Base-by-base conservation (phyloP, 2,888 invertebrate species). In the Drosophila phalerata region DNA sequence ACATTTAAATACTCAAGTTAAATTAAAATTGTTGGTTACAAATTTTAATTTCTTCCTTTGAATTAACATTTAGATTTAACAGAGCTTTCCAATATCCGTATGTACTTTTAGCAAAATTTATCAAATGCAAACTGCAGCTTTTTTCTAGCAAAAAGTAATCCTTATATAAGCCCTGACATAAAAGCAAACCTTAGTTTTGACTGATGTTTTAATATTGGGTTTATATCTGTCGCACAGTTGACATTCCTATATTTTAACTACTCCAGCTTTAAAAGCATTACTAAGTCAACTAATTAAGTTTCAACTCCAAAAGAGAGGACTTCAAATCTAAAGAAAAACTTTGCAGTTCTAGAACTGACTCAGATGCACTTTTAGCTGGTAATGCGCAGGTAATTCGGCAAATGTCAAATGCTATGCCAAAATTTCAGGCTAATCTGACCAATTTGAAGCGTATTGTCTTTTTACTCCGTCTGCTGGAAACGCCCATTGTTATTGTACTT, bases 361-460 rank as follows among this genome's bases (percentile, higher is more conserved):
- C 80, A 76, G 64, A 9, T 71, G 67, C 30, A 40, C 28, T 42
- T 55, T 49, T 62, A 63, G 68, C 75, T 62, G 64, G 66, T 72
- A 69, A 70, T 69, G 68, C 82, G 34, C 82, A 69, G 85, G 70
- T 81, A 86, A 88, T 84, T 81, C 87, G 81, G 61, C 53, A 78
- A 73, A 73, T 86, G 89, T 86, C 89, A 84, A 88, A 84, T 73
- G 64, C 48, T 30, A 60, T 77, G 70, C 83, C 85, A 62, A 83
- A 82, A 68, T 69, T 56, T 51, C 71, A 10, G 70, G 85, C 87
- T 88, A 88, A 85, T 85, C 81, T 81, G 81, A 81, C 79, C 89
- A 88, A 86, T 88, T 88, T 88, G 73, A 81, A 74, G 89, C 81
- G 81, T 73, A 88, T 88, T 88, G 84, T 88, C 88, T 88, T 86